Percentiles rank a stretch among this genome's conserved stretches.
phyloP scores from a whole-genome alignment of 2,797 vertebrate species.

The Clarias laeviceps region DNA sequence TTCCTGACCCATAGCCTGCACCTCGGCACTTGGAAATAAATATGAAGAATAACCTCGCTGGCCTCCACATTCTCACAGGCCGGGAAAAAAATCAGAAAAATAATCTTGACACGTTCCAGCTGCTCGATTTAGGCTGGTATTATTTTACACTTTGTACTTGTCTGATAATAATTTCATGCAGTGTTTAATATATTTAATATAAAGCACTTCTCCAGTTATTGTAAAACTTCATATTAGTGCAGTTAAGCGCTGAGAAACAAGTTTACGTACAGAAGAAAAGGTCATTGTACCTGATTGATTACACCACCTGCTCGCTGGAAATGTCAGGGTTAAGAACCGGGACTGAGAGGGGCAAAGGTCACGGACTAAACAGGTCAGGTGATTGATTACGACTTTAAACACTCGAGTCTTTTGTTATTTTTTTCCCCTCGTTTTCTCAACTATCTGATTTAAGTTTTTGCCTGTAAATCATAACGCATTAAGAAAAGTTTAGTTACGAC shows the following conservation, averaged over 20 bases:
- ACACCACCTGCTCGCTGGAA: background rate
- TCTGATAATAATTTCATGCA: background rate
- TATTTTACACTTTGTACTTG: constrained; percentile 18
- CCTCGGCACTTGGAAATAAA: constrained; percentile 2
- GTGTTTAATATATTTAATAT: background rate
- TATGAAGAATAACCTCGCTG: background rate
- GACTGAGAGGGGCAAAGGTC: constrained; percentile 17
- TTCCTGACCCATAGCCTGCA: constrained; percentile 10
- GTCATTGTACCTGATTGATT: constrained; percentile 29
- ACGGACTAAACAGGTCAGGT: constrained; percentile 5
- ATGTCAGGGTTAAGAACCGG: constrained; percentile 26
- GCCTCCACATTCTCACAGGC: background rate
- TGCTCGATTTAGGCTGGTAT: constrained; percentile 1
- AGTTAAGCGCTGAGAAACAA: background rate
- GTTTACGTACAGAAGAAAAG: constrained; percentile 16
- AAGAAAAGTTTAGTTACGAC: background rate
- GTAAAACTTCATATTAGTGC: background rate
- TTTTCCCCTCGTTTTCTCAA: background rate
- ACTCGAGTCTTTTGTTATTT: background rate
- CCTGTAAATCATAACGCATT: background rate
- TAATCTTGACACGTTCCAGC: background rate
- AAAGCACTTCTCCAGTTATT: background rate
- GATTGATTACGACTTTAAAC: background rate
- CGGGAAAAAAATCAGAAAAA: background rate
- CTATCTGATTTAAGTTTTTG: background rate